A percentile compares a stretch with the other conserved stretches of the same genome.
phyloP scores from a whole-genome alignment of 1,140 invertebrate genomes.

The Palaemon carinicauda region DNA sequence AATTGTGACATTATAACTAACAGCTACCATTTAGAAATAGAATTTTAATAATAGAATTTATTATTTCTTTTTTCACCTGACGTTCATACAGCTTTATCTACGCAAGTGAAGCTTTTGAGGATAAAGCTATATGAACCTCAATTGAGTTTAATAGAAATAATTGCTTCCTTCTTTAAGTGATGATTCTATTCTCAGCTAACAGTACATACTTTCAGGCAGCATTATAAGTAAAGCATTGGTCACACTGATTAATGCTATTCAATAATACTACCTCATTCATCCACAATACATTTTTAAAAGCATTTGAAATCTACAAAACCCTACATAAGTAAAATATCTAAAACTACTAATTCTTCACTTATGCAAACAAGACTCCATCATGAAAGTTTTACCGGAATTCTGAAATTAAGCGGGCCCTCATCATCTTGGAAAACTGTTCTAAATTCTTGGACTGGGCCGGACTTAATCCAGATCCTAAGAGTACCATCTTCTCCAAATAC shows the following conservation, averaged over 20 bases:
- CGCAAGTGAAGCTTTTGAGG: no score
- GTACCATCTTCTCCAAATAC: conserved; percentile 11
- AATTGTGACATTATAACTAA: no score
- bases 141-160: no score
- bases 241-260: neutral
- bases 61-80: no score
- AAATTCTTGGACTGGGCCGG: conserved; percentile 9
- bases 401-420: neutral
- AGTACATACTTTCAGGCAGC: neutral
- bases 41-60: no score
- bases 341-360: neutral
- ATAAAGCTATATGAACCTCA: no score
- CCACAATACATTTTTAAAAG: neutral
- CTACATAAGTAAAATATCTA: neutral
- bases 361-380: neutral
- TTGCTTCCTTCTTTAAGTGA: neutral
- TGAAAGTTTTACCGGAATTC: conserved; percentile 14
- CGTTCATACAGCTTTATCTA: no score
- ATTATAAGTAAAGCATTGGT: neutral
- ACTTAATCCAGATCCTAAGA: conserved; percentile 23
- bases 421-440: neutral
- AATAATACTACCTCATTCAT: neutral
- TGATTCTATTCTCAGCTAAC: neutral
- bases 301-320: neutral
- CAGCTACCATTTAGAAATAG: no score